These are phyloP conservation scores for Cyclopterus lumpus DNA, from an alignment of 2,797 vertebrate genomes.

Conservation along the genomic window DNA sequence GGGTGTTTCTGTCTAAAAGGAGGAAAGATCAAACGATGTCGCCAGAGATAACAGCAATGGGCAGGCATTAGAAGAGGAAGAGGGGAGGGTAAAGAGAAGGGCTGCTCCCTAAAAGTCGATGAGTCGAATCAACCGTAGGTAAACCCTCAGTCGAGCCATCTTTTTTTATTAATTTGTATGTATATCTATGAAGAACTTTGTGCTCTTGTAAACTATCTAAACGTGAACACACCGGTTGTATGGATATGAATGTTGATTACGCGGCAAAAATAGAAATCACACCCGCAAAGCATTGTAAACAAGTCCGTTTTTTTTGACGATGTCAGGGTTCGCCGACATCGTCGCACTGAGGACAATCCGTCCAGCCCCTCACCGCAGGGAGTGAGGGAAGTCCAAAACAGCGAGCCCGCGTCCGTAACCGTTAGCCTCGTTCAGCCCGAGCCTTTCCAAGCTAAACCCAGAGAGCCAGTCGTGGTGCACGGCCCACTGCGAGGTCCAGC, in stretches of 20 bases:
- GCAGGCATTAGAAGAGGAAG: conserved; percentile 54
- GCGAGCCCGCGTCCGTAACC: too few relatives aligned
- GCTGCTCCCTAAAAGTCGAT: not conserved
- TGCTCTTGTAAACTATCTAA: not conserved
- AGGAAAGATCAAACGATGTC: conserved; percentile 74
- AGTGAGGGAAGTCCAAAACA: too few relatives aligned
- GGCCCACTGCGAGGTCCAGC: not conserved
- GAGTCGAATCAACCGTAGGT: not conserved
- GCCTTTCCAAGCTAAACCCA: not conserved
- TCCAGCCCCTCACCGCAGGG: too few relatives aligned
- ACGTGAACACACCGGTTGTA: not conserved
- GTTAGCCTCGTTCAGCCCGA: not conserved
- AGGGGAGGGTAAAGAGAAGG: not conserved
- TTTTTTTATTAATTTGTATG: not conserved
- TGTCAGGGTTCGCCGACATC: too few relatives aligned
- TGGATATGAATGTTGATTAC: not conserved
- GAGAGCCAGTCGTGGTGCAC: too few relatives aligned
- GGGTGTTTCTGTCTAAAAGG: conserved; percentile 65
- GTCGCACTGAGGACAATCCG: too few relatives aligned
- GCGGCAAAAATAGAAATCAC: too few relatives aligned
- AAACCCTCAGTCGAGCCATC: not conserved
- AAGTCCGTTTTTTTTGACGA: too few relatives aligned
- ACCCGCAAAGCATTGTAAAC: too few relatives aligned
- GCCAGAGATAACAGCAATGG: conserved; percentile 72
- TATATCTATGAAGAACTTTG: not conserved